phyloP scores from a whole-genome alignment of 2,113 vertebrate genomes.

The Terrapene triunguis region DNA sequence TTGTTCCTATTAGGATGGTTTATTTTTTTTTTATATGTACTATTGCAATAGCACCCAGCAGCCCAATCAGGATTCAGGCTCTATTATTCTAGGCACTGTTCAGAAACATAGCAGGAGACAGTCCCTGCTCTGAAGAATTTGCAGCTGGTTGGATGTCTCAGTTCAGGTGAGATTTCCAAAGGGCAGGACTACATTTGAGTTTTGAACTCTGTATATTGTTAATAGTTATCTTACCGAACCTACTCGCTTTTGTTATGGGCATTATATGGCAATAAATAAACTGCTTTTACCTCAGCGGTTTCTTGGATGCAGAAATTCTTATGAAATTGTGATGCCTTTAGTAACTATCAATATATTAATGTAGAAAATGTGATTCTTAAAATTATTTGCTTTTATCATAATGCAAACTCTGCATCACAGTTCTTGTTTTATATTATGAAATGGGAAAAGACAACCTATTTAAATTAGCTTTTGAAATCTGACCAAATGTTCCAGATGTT shows the following conservation, averaged over 20 bases:
- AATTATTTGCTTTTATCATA: neutral
- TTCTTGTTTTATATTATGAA: slow-evolving; percentile 44
- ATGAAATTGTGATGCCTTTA: neutral
- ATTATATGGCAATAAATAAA: neutral
- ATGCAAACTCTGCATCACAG: neutral
- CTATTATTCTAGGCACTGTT: neutral
- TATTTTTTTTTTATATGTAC: neutral
- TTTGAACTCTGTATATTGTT: neutral
- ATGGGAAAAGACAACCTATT: slow-evolving; percentile 6
- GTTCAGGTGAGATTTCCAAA: neutral
- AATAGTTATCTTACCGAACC: neutral
- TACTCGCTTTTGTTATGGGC: neutral
- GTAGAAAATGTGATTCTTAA: neutral
- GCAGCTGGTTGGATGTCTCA: neutral
- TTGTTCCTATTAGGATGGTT: neutral
- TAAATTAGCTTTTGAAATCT: slow-evolving; percentile 74
- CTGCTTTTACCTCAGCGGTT: neutral
- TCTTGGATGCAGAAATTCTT: neutral
- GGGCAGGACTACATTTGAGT: neutral
- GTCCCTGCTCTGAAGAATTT: neutral
- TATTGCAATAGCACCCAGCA: neutral
- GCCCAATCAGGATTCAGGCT: neutral
- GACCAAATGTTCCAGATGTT: slow-evolving; percentile 82
- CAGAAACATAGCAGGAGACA: neutral
- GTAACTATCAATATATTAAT: neutral